Evolutionary conservation across 2,888 invertebrate species (phyloP).

Genomic region (Conchocele bisecta): DNA sequence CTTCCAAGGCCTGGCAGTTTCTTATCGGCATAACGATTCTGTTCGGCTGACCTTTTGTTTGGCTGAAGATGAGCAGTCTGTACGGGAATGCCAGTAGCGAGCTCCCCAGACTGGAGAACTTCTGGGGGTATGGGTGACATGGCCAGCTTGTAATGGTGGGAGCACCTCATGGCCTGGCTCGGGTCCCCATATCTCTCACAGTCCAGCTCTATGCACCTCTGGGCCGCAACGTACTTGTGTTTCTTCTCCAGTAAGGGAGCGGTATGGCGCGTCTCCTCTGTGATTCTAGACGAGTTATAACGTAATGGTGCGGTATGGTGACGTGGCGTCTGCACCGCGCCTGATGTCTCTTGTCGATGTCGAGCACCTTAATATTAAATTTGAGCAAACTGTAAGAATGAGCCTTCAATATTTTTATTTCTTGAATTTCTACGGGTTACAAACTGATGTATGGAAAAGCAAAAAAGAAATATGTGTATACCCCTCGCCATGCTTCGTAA

Average conservation of each 20-base stretch:
- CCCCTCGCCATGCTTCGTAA: too few species aligned
- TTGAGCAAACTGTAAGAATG: too few species aligned
- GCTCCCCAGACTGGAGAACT: too few species aligned
- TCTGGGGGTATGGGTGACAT: not conserved
- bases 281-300: not conserved
- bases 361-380: too few species aligned
- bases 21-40: not conserved
- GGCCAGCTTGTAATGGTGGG: conserved; percentile 48
- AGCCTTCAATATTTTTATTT: not conserved
- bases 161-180: conserved; percentile 52
- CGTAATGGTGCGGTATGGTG: not conserved
- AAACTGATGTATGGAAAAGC: too few species aligned
- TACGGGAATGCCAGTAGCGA: too few species aligned
- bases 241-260: too few species aligned
- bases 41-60: not conserved
- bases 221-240: not conserved
- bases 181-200: conserved; percentile 64
- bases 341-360: too few species aligned
- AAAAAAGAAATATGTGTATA: too few species aligned
- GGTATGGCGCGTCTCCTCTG: not conserved
- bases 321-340: too few species aligned
- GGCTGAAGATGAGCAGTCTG: not conserved
- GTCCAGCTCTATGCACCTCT: conserved; percentile 48
- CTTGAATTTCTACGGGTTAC: too few species aligned
- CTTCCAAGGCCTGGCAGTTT: not conserved